Conservation (phyloP, 1,140 invertebrate species). For the Camponotus vicinus region DNA sequence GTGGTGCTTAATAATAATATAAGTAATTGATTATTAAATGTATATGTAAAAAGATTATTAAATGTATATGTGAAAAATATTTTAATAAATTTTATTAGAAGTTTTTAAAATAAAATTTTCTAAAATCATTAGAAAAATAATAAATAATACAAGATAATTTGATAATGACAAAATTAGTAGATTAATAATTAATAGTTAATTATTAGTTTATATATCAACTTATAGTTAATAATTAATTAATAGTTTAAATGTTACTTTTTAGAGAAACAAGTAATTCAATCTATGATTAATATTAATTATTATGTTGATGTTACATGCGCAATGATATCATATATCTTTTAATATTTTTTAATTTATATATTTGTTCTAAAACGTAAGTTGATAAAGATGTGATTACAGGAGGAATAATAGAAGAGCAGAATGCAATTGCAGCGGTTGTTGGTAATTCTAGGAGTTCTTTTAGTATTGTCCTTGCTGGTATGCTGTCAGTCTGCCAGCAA, state of each 20-base stretch:
- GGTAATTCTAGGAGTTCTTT: slow-evolving; percentile 76
- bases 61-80: not conserved
- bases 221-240: too few relatives aligned
- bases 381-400: slow-evolving; percentile 57
- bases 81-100: not conserved
- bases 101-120: not conserved
- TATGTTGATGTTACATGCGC: not conserved
- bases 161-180: not conserved
- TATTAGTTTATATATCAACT: too few relatives aligned
- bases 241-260: not conserved
- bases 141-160: not conserved
- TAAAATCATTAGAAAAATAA: slow-evolving; percentile 8
- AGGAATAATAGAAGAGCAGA: slow-evolving; percentile 71
- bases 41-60: not conserved
- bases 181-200: not conserved
- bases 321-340: not conserved
- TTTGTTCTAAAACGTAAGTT: slow-evolving; percentile 16
- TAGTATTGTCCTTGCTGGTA: slow-evolving; percentile 72
- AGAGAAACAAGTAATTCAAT: not conserved
- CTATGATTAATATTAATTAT: not conserved
- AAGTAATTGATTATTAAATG: not conserved
- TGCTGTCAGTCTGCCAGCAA: slow-evolving; percentile 69
- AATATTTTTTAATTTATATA: not conserved
- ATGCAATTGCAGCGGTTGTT: slow-evolving; percentile 77
- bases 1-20: not conserved